Evolutionary conservation across 2,113 vertebrate genomes (phyloP).

Genomic region (Neogale vison): DNA sequence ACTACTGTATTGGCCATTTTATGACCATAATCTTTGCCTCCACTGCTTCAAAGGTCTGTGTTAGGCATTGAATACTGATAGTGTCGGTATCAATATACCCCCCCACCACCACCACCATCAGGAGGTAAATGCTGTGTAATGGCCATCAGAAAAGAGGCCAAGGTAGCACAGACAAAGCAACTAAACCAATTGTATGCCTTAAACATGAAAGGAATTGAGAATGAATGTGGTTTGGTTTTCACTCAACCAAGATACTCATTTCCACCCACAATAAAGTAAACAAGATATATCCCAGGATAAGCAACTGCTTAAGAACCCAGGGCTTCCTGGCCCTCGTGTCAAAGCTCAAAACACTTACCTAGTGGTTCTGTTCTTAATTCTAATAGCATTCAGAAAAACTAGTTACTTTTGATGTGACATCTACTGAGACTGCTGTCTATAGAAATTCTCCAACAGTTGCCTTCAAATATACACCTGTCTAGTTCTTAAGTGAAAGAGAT

Average conservation of each 20-base stretch:
- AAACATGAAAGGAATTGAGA: background rate
- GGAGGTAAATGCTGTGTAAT: background rate
- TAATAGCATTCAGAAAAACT: background rate
- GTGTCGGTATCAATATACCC: no score
- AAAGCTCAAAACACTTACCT: background rate
- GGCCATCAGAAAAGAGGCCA: background rate
- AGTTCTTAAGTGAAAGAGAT: background rate
- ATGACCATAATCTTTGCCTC: background rate
- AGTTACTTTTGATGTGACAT: background rate
- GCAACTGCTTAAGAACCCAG: background rate
- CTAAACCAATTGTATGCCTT: background rate
- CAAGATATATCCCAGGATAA: background rate
- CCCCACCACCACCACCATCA: background rate
- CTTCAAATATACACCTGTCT: background rate
- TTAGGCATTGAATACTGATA: background rate
- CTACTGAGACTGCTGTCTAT: background rate
- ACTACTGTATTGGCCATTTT: background rate
- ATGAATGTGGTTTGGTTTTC: conserved; percentile 1
- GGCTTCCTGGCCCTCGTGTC: background rate
- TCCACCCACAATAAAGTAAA: background rate
- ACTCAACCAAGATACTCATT: background rate
- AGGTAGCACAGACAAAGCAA: background rate
- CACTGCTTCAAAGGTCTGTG: background rate
- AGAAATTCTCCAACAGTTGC: background rate
- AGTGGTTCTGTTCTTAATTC: background rate